Percentiles rank a stretch among this genome's conserved stretches.
phyloP scores from a whole-genome alignment of 2,888 invertebrate genomes.

The Pterostichus madidus region DNA sequence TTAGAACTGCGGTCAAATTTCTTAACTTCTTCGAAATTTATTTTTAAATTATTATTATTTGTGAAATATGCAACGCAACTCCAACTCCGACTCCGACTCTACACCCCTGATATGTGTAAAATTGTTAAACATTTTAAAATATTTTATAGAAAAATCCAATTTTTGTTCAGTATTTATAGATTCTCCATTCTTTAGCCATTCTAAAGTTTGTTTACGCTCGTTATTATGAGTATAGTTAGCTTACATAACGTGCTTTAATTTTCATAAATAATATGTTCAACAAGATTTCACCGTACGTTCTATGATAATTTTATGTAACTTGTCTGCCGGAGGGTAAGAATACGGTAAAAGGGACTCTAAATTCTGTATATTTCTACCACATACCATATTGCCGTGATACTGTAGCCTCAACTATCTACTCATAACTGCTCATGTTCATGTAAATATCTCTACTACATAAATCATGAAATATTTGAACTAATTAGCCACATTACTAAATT shows the following conservation, averaged over 20 bases:
- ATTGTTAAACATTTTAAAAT: too few species aligned
- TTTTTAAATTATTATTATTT: too few species aligned
- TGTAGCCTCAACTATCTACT: not conserved
- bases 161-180: too few species aligned
- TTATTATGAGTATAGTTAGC: too few species aligned
- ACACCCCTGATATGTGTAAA: too few species aligned
- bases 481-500: conserved; percentile 43
- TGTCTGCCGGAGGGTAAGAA: not conserved
- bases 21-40: too few species aligned
- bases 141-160: too few species aligned
- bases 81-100: too few species aligned
- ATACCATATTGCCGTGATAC: not conserved
- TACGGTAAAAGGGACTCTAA: not conserved
- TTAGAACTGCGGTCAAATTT: too few species aligned
- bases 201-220: too few species aligned
- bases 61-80: too few species aligned
- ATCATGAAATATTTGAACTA: conserved; percentile 43
- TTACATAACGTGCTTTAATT: not conserved
- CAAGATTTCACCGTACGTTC: not conserved
- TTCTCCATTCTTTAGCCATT: too few species aligned
- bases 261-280: conserved; percentile 6
- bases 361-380: not conserved
- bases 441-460: conserved; percentile 33
- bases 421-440: not conserved
- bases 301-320: conserved; percentile 30